Evolutionary conservation across 2,888 invertebrate species (phyloP).

Genomic region (Spisula subtruncata): DNA sequence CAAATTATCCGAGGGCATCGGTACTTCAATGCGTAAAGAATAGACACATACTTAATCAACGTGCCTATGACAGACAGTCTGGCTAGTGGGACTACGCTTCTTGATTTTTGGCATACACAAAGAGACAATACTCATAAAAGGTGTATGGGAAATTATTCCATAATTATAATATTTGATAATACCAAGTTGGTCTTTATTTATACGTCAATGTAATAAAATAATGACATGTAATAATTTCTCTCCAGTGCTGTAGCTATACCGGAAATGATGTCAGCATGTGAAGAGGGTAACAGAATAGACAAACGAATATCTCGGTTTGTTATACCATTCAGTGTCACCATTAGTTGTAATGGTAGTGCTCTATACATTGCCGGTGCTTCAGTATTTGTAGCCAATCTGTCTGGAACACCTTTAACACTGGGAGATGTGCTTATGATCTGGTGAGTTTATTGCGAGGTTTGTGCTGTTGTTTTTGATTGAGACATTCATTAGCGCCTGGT

Average conservation of each 20-base stretch:
- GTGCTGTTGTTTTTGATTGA: too few species aligned
- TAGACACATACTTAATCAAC: too few species aligned
- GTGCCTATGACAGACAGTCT: too few species aligned
- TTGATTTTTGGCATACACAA: too few species aligned
- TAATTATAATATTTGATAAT: too few species aligned
- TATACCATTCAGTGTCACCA: conserved; percentile 83
- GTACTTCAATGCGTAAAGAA: too few species aligned
- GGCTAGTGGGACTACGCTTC: too few species aligned
- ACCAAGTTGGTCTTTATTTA: too few species aligned
- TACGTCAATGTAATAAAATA: too few species aligned
- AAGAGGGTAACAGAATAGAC: conserved; percentile 80
- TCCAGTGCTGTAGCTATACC: conserved; percentile 84
- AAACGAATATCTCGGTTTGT: conserved; percentile 78
- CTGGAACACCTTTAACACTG: conserved; percentile 67
- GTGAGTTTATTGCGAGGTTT: conserved; percentile 76
- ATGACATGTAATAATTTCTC: neutral
- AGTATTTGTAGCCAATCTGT: conserved; percentile 79
- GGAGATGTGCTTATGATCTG: conserved; percentile 76
- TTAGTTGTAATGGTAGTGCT: conserved; percentile 84
- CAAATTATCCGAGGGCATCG: too few species aligned
- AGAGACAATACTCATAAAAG: too few species aligned
- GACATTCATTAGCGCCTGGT: neutral
- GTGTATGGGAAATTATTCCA: too few species aligned
- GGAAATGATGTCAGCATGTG: conserved; percentile 82
- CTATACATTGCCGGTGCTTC: conserved; percentile 81